Evolutionary conservation across 1,140 invertebrate species (phyloP).

Genomic region (Drosophila bocki): DNA sequence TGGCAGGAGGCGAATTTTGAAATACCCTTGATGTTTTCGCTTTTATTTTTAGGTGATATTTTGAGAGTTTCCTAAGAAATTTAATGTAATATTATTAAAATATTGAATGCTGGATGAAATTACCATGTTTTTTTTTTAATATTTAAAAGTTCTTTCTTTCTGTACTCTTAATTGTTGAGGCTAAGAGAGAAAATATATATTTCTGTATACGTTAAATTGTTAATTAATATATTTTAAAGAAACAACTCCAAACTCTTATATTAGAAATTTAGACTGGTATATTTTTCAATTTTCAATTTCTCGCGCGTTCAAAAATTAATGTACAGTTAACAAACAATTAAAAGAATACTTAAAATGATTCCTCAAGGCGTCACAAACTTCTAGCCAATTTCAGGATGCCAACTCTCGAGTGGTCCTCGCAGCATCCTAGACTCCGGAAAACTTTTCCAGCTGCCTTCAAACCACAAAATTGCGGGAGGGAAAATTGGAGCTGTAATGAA

Average conservation of each 20-base stretch:
- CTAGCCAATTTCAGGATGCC: conserved; percentile 23
- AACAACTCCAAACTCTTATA: background rate
- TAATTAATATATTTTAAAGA: no score
- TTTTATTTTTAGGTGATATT: background rate
- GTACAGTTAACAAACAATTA: conserved; percentile 28
- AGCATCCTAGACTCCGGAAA: conserved; percentile 7
- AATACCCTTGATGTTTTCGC: conserved; percentile 7
- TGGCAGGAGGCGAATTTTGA: background rate
- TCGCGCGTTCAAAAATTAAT: conserved; percentile 15
- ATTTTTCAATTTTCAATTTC: background rate
- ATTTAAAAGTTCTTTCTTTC: background rate
- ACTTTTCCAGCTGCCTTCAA: conserved; percentile 14
- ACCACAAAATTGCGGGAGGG: conserved; percentile 13
- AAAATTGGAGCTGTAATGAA: conserved; percentile 54
- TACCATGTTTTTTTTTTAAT: background rate
- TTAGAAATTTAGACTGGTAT: no score
- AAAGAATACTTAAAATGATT: conserved; percentile 16
- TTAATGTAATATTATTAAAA: no score
- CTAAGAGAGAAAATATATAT: no score
- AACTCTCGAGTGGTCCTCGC: background rate
- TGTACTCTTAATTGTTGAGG: background rate
- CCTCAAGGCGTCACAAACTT: conserved; percentile 20
- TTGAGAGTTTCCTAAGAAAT: background rate
- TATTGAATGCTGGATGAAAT: background rate
- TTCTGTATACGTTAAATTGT: no score